Base-by-base conservation (phyloP, 2,113 vertebrate genomes). In the Triplophysa siluroides region DNA sequence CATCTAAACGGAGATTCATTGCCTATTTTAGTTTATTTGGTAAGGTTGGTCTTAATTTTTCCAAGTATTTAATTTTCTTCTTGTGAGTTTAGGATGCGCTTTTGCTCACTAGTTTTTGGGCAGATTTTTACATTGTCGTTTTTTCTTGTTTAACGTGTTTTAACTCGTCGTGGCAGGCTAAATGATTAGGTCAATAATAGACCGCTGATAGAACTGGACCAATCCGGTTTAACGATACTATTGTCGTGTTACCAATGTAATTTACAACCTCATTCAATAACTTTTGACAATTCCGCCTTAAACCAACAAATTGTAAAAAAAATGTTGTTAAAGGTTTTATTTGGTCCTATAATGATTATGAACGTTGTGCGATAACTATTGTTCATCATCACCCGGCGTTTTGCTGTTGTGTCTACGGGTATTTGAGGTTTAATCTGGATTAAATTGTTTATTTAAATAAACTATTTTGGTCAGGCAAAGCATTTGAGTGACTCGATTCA, bases 221-320 rank as follows among this genome's bases (percentile, higher is more conserved):
- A 41, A 76, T 60, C 76, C 70, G 47, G 79, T 82, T 78, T 70
- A 33, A 33, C 33, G 2, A 0, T 33, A 7, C 33, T 38, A 6
- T 7, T 38, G 61, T 65, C 45, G 12, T 9, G 11, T 24, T 65
- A 52, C 21, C 38, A 33, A 33, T 8, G 11, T 58, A 72, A 45
- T 11, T 23, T 18, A 54, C 50, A 18, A 16, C 50, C 50, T 0
- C n/a, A 33, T 14, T 14, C 0, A 3, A 3, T 2, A 3, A 0
- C 12, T 16, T 61, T 9, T 73, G 0, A 16, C 56, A 73, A 23
- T n/a, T 21, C 7, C 0, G 19, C 16, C 18, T 60, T 43, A 23
- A 58, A 58, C 19, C 6, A 21, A 58, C 8, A n/a, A 2, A 58
- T 29, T 29, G 4, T 7, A n/a, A n/a, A n/a, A n/a, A n/a, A n/a